These are phyloP conservation scores for Hafferia zeledoni DNA, from an alignment of 2,797 vertebrate genomes.

Conservation along the genomic window DNA sequence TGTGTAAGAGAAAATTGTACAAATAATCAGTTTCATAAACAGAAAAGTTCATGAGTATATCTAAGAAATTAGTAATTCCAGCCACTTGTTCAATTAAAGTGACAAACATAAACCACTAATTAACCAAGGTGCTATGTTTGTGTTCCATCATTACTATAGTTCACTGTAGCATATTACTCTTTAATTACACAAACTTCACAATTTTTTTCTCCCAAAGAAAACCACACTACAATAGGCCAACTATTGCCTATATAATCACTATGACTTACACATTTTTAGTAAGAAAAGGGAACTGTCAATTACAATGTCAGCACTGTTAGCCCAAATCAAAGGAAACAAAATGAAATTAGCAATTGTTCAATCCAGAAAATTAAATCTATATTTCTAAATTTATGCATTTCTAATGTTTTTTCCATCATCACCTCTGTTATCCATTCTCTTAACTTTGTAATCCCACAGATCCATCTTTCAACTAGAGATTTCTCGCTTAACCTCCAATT, in stretches of 20 bases:
- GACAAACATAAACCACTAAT: background rate
- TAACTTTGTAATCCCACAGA: background rate
- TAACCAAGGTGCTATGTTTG: background rate
- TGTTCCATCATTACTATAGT: background rate
- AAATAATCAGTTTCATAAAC: background rate
- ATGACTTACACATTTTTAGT: background rate
- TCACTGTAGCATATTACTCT: background rate
- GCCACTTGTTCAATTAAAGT: background rate
- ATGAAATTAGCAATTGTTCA: background rate
- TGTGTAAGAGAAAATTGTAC: constrained; percentile 56
- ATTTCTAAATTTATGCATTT: background rate
- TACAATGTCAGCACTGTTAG: background rate
- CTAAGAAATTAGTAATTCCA: background rate
- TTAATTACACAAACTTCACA: background rate
- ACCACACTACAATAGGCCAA: background rate
- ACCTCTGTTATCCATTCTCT: background rate
- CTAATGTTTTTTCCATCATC: background rate
- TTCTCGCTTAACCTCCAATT: background rate
- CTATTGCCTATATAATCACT: background rate
- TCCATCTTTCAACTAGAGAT: background rate
- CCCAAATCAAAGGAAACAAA: background rate
- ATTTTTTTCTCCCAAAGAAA: background rate
- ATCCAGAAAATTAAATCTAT: background rate
- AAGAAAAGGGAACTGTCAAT: background rate
- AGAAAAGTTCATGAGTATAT: background rate